phyloP scores from a whole-genome alignment of 2,797 vertebrate species.

The Channallabes apus region DNA sequence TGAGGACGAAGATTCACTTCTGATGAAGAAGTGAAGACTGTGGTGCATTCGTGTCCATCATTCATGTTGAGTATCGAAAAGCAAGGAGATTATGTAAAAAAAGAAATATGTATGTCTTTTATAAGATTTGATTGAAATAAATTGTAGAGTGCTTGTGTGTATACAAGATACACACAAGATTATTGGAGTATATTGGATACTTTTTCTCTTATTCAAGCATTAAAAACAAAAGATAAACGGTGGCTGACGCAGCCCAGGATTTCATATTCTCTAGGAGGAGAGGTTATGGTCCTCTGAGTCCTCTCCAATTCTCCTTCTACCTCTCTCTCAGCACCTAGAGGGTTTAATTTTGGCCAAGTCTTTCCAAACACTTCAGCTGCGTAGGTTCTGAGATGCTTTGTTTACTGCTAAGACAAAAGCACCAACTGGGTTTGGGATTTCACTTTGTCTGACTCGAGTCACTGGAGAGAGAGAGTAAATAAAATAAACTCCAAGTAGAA shows the following conservation, averaged over 20 bases:
- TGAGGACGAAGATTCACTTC: no score
- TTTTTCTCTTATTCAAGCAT: neutral
- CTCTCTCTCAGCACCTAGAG: neutral
- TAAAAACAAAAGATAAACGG: neutral
- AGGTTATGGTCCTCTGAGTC: neutral
- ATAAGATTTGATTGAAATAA: no score
- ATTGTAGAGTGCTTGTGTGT: no score
- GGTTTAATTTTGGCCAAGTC: neutral
- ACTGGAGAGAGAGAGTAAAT: neutral
- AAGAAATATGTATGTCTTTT: no score
- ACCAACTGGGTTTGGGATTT: neutral
- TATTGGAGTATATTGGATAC: no score
- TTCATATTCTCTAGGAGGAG: neutral
- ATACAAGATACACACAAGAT: no score
- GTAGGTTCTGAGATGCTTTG: neutral
- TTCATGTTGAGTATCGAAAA: no score
- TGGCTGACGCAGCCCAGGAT: neutral
- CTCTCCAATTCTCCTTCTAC: neutral
- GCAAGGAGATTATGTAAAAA: no score
- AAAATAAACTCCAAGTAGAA: neutral
- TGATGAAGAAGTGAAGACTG: no score
- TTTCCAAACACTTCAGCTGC: neutral
- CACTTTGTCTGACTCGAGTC: neutral
- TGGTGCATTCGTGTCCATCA: no score
- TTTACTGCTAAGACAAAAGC: neutral